These are phyloP conservation scores for Nyctalus aviator DNA, from an alignment of 2,797 vertebrate species.

Conservation along the genomic window DNA sequence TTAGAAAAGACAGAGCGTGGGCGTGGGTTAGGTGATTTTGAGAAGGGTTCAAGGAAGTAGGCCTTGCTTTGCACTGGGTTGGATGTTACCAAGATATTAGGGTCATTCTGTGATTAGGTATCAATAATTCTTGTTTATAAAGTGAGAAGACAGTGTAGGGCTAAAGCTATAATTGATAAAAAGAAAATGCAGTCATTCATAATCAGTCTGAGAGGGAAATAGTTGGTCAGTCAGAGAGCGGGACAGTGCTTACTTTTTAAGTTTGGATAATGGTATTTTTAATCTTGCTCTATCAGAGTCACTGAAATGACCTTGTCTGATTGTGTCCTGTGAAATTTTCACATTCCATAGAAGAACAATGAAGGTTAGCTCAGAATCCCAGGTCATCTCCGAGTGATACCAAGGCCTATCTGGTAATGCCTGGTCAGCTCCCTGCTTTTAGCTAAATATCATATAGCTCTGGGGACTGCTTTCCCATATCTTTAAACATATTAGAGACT, in stretches of 20 bases:
- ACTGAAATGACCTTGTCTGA: not conserved
- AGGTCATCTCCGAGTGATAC: not conserved
- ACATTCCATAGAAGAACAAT: not conserved
- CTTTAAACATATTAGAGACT: not conserved
- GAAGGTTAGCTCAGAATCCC: not conserved
- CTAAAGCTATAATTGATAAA: not conserved
- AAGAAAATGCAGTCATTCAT: not conserved
- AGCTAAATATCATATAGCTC: no score
- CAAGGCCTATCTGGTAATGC: not conserved
- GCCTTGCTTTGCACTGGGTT: not conserved
- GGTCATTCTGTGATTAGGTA: not conserved
- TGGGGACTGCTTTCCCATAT: not conserved
- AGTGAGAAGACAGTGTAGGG: not conserved
- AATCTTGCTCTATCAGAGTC: not conserved
- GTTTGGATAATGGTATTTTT: not conserved
- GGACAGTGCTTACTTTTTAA: not conserved
- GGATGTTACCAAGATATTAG: not conserved
- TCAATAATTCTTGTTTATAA: constrained; percentile 26
- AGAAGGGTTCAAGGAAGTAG: not conserved
- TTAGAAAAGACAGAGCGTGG: not conserved
- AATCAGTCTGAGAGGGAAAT: not conserved
- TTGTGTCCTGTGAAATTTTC: not conserved
- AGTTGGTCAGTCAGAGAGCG: not conserved
- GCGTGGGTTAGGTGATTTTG: not conserved
- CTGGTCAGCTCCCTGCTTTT: not conserved